phyloP scores from a whole-genome alignment of 2,113 vertebrate genomes.

The Gadus macrocephalus region DNA sequence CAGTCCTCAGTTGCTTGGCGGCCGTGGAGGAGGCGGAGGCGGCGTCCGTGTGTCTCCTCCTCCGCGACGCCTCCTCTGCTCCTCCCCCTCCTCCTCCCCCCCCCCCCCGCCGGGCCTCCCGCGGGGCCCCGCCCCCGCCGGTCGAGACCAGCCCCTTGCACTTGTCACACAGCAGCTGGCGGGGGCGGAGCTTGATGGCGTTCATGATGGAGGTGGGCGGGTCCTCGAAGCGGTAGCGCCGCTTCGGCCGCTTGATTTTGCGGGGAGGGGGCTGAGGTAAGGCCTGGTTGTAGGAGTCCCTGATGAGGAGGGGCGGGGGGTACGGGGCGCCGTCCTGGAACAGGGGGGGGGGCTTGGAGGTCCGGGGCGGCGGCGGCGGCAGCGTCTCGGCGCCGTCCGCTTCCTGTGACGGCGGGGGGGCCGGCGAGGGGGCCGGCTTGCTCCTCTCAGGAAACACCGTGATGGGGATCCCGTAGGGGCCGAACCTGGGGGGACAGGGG shows the following conservation, averaged over 20 bases:
- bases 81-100: conserved; percentile 65
- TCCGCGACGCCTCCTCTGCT: conserved; percentile 31
- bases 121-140: conserved; percentile 79
- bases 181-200: conserved; percentile 92
- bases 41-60: conserved; percentile 67
- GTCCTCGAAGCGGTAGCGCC: conserved; percentile 94
- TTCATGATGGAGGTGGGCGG: conserved; percentile 95
- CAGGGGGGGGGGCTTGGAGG: conserved; percentile 87
- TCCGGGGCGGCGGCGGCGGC: conserved; percentile 77
- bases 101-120: conserved; percentile 85
- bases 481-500: conserved; percentile 76
- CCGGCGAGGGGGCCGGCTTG: conserved; percentile 77
- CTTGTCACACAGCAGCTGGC: conserved; percentile 96
- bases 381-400: neutral
- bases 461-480: conserved; percentile 96
- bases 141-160: conserved; percentile 87
- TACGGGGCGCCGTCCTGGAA: conserved; percentile 95
- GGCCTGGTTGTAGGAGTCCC: conserved; percentile 98
- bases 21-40: conserved; percentile 67
- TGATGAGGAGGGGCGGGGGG: conserved; percentile 96
- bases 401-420: conserved; percentile 48
- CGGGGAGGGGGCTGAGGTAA: conserved; percentile 98
- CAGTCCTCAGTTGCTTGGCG: conserved; percentile 87
- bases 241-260: conserved; percentile 92
- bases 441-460: conserved; percentile 91